Evolutionary conservation across 2,113 vertebrate species (phyloP).

Genomic region (Indri indri): DNA sequence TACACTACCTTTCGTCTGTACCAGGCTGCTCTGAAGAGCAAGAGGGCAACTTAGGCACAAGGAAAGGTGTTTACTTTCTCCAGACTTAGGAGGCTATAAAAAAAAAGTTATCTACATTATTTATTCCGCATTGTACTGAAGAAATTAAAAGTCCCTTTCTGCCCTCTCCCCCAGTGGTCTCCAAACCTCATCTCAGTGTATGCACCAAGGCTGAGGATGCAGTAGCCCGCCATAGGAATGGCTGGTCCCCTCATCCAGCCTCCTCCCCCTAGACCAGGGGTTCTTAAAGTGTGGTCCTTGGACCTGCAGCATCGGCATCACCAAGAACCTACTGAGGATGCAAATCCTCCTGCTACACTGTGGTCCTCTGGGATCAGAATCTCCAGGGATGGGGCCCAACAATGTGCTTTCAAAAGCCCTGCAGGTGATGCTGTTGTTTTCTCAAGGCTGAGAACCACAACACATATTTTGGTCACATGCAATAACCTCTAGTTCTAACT

Average conservation of each 20-base stretch:
- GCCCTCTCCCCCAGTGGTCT: not conserved
- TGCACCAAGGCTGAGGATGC: not conserved
- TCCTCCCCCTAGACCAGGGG: not conserved
- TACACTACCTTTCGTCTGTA: not conserved
- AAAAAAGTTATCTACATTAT: not conserved
- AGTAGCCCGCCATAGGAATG: not conserved
- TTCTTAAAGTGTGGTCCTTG: not conserved
- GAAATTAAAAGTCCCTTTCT: not conserved
- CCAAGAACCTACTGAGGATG: not conserved
- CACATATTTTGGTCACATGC: not conserved
- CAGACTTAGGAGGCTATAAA: not conserved
- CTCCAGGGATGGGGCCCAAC: not conserved
- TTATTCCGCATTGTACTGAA: not conserved
- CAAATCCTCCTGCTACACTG: not conserved
- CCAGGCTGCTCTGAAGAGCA: not conserved
- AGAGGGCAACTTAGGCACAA: not conserved
- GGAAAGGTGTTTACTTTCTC: not conserved
- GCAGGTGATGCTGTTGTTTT: not conserved
- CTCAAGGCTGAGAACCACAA: not conserved
- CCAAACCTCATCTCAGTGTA: not conserved
- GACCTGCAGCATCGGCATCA: not conserved
- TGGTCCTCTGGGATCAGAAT: not conserved
- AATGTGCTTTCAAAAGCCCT: not conserved
- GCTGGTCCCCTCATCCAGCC: not conserved
- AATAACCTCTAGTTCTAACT: not conserved